Evolutionary conservation across 1,140 invertebrate species (phyloP), one percentile per base, ranked within the genome.

Genomic region (Danaus plexippus): DNA sequence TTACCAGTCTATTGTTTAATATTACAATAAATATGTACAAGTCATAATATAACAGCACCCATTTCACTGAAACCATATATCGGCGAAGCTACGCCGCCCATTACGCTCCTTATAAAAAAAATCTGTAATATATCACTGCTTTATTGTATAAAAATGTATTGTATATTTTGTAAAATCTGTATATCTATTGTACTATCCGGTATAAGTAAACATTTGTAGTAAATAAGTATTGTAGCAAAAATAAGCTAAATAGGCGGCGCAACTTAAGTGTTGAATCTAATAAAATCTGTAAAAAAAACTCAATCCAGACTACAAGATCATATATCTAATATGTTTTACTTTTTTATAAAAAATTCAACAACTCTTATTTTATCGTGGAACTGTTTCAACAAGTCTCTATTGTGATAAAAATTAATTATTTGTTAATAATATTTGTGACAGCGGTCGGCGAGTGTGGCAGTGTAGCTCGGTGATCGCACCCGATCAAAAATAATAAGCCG

Each of bases 341-440:
- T 73, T 78, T 82, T 86, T 86, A 86, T 86, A 84, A 85, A 84
- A 86, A 80, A 85, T 85, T 86, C 80, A 86, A 86, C 83, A 86
- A 86, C 81, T 76, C 80, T 85, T 87, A 83, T 72, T 83, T 87
- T 87, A 86, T 71, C 70, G 81, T 78, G 81, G 80, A 85, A 86
- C 83, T 83, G 80, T 77, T 80, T 85, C 61, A 86, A 86, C 80
- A 86, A 86, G 80, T 83, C 71, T 80, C 75, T 86, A 86, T 85
- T 86, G 80, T 76, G 69, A 73, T 76, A 71, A 66, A 79, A 81
- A 85, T 72, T 73, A 85, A 75, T 77, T 74, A 72, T 74, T 70
- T 75, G 57, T 69, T 71, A 61, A 68, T 73, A 66, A 69, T 70
- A 64, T 68, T 68, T 67, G 60, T 71, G 81, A 83, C 78, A 85